Evolutionary conservation across 1,140 invertebrate species (phyloP), one percentile per base, ranked within the genome.

Genomic region (Diorhabda carinulata): DNA sequence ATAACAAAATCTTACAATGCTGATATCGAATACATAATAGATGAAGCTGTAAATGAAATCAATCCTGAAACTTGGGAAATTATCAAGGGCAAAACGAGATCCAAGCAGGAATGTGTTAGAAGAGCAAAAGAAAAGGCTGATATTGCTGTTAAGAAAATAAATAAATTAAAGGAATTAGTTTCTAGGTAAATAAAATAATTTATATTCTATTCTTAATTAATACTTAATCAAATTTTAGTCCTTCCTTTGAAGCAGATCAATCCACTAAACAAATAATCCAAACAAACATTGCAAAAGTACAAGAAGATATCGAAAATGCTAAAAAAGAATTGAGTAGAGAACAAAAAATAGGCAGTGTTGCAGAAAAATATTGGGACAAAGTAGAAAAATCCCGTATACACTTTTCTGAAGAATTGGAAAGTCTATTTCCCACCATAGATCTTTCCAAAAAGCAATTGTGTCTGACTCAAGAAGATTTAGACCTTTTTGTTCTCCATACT

Each of bases 401-500:
- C 73, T 92, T 91, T 70, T 84, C 89, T 65, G 86, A 91, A 9
- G 90, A 93, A 80, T 81, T 93, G 52, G 85, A 90, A 78, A 87
- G 86, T 62, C 78, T 93, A 5, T 92, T 92, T 77, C 90, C 91
- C 0, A 86, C 86, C 47, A 80, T 92, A 1, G 87, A 91, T 75
- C 82, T 92, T 40, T 75, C 83, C 2, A 86, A 90, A 0, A 87
- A 89, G 70, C 85, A 88, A 61, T 74, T 91, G n/a, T 84, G 86
- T 8, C 72, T 91, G 6, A 81, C 42, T 40, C 85, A 86, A 47
- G 87, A 87, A 2, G 87, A 90, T 58, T 85, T 91, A 52, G 90
- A 92, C 76, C 76, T 92, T 6, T 89, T 92, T 81, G 78, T 88
- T 64, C 68, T 91, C 72, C 84, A 91, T 75, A 83, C 87, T 82